Conservation (phyloP, 2,797 vertebrate species). For the Tapera naevia region DNA sequence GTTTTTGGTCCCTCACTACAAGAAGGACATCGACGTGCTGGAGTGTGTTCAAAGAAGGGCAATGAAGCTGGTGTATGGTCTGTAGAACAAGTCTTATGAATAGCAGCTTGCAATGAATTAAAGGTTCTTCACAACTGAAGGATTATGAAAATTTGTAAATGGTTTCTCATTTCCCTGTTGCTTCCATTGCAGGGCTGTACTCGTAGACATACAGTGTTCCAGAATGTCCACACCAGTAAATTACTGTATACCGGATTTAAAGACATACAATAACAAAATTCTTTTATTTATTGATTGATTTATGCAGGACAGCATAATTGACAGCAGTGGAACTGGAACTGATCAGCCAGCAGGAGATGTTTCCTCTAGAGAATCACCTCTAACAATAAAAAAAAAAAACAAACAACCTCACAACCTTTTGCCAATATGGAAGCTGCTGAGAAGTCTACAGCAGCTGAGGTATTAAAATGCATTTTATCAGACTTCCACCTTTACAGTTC, state of each 20-base stretch:
- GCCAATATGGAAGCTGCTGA: neutral
- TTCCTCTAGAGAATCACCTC: neutral
- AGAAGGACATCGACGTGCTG: neutral
- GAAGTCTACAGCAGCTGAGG: neutral
- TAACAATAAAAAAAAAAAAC: neutral
- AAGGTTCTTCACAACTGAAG: neutral
- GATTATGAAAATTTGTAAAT: neutral
- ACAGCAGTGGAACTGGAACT: neutral
- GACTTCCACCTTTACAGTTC: neutral
- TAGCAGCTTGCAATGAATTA: neutral
- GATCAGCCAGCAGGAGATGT: neutral
- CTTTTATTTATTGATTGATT: neutral
- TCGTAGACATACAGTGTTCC: neutral
- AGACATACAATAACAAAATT: neutral
- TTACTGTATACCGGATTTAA: neutral
- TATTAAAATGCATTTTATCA: neutral
- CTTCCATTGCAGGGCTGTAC: neutral
- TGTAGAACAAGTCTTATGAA: too few species aligned
- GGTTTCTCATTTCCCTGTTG: neutral
- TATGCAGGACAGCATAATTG: neutral
- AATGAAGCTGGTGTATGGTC: too few species aligned
- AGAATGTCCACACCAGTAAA: neutral
- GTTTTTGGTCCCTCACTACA: neutral
- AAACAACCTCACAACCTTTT: neutral
- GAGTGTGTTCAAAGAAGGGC: neutral